These are phyloP conservation scores for Pollenia amentaria DNA, from an alignment of 2,888 invertebrate species.

Conservation along the genomic window DNA sequence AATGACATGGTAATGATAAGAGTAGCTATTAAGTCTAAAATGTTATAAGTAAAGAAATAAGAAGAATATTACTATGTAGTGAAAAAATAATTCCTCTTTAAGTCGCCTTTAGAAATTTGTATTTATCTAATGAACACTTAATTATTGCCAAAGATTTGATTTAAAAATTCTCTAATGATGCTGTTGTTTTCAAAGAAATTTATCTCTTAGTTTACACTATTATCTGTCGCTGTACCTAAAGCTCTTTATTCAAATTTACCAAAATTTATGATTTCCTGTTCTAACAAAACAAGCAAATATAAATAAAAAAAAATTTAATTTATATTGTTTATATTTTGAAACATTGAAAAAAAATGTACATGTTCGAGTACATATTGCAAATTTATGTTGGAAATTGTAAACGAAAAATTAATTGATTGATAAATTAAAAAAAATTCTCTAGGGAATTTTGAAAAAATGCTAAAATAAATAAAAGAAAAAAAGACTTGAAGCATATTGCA, in stretches of 20 bases:
- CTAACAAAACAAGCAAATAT: background rate
- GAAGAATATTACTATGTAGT: no score
- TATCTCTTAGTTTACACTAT: conserved; percentile 31
- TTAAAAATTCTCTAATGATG: conserved; percentile 12
- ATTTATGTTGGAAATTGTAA: conserved; percentile 6
- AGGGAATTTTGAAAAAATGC: background rate
- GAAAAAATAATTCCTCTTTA: background rate
- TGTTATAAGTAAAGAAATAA: no score
- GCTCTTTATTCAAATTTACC: conserved; percentile 30
- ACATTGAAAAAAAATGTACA: background rate
- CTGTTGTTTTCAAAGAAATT: background rate
- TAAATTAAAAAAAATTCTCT: conserved; percentile 11
- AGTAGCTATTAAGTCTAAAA: no score
- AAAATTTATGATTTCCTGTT: conserved; percentile 71
- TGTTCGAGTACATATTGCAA: background rate
- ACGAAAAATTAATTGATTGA: conserved; percentile 25
- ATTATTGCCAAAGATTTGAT: background rate
- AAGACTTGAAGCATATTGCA: background rate
- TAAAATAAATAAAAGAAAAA: background rate
- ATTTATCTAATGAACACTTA: background rate
- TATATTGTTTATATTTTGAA: conserved; percentile 4
- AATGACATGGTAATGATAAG: no score
- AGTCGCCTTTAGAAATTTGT: background rate
- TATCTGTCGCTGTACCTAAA: conserved; percentile 13
- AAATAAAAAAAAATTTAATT: conserved; percentile 29